A percentile compares a stretch with the other conserved stretches of the same genome.
phyloP scores from a whole-genome alignment of 2,797 vertebrate genomes.

The Crypturellus tataupa region DNA sequence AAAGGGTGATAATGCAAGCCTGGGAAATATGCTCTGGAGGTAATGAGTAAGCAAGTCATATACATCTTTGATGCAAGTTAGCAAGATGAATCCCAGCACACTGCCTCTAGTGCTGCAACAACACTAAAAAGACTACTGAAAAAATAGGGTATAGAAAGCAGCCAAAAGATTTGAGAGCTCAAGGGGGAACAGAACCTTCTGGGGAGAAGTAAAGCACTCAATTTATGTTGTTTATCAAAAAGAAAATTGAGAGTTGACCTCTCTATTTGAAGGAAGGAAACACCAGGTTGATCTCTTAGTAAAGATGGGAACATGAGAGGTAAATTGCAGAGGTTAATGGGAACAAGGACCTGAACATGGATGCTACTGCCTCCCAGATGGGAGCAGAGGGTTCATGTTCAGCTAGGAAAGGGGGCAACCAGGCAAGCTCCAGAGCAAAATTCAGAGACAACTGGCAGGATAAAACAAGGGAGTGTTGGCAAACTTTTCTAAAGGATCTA shows the following conservation, averaged over 20 bases:
- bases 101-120: neutral
- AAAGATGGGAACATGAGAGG: neutral
- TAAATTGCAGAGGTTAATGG: neutral
- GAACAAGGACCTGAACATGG: neutral
- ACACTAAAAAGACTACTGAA: neutral
- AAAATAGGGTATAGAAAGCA: neutral
- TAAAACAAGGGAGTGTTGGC: neutral
- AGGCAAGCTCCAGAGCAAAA: neutral
- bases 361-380: neutral
- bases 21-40: neutral
- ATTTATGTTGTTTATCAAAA: neutral
- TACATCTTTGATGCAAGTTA: neutral
- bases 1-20: neutral
- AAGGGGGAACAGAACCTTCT: neutral
- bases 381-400: neutral
- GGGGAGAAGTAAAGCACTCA: accelerated
- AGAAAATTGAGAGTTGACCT: neutral
- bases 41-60: neutral
- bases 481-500: neutral
- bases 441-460: neutral
- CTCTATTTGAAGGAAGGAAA: neutral
- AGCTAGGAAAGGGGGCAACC: neutral
- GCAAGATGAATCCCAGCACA: neutral
- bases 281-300: neutral
- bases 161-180: neutral